Evolutionary conservation across 2,797 vertebrate genomes (phyloP).

Genomic region (Zalophus californianus): DNA sequence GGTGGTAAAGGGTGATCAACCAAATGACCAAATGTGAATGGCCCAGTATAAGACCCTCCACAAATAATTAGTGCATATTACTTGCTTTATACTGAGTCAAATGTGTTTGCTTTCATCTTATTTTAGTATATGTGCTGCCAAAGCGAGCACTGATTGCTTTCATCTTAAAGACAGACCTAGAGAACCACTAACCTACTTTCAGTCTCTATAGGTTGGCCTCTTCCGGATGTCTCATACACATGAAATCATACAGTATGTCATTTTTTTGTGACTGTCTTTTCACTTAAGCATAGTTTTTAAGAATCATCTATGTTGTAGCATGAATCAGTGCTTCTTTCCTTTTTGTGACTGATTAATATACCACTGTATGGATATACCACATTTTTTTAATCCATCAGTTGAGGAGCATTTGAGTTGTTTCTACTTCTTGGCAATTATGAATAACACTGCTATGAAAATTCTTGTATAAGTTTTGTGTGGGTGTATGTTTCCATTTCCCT

Average conservation of each 20-base stretch:
- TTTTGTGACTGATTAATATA: conserved; percentile 8
- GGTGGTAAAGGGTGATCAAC: neutral
- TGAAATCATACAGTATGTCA: neutral
- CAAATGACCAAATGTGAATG: neutral
- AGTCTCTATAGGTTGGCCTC: neutral
- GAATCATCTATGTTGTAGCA: neutral
- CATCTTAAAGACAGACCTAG: neutral
- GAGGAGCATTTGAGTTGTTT: neutral
- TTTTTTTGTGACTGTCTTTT: neutral
- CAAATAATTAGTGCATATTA: neutral
- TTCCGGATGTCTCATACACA: neutral
- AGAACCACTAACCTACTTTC: neutral
- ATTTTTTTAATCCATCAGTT: neutral
- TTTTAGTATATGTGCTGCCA: too few species aligned
- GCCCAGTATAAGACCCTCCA: neutral
- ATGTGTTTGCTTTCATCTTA: neutral
- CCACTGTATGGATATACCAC: neutral
- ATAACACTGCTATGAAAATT: neutral
- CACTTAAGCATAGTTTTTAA: conserved; percentile 8
- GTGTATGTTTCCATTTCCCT: neutral
- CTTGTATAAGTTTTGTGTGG: neutral
- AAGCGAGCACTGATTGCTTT: neutral
- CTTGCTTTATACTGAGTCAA: neutral
- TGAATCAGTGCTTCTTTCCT: neutral
- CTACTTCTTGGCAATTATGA: neutral